Evolutionary conservation across 2,113 vertebrate genomes (phyloP).

Genomic region (Typhlomys cinereus): DNA sequence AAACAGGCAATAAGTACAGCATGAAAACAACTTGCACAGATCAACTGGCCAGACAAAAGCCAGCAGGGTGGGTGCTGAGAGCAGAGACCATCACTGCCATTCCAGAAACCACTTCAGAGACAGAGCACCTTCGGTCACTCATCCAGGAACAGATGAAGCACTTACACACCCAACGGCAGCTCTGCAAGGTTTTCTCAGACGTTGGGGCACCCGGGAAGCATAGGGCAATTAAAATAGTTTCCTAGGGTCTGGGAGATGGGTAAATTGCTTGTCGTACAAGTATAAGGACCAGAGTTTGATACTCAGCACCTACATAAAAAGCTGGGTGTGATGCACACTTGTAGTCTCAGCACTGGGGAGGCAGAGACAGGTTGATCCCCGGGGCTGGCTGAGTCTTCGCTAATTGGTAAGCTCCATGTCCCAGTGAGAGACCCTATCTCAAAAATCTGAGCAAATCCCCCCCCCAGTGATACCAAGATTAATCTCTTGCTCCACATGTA

Average conservation of each 20-base stretch:
- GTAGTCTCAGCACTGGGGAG: neutral
- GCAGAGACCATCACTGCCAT: neutral
- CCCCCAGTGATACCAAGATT: neutral
- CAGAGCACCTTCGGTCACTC: neutral
- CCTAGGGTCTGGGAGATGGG: neutral
- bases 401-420: neutral
- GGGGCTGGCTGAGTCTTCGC: neutral
- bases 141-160: neutral
- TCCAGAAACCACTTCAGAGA: neutral
- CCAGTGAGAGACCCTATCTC: neutral
- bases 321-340: neutral
- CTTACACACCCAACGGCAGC: neutral
- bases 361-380: neutral
- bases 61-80: accelerated
- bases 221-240: neutral
- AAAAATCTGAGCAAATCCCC: neutral
- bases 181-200: neutral
- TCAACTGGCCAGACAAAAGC: neutral
- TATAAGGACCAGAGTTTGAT: neutral
- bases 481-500: no score
- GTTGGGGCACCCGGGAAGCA: neutral
- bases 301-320: neutral
- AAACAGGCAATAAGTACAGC: neutral
- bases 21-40: neutral
- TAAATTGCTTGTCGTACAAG: neutral